Conservation (phyloP, 2,113 vertebrate species). For the Lates calcarifer region DNA sequence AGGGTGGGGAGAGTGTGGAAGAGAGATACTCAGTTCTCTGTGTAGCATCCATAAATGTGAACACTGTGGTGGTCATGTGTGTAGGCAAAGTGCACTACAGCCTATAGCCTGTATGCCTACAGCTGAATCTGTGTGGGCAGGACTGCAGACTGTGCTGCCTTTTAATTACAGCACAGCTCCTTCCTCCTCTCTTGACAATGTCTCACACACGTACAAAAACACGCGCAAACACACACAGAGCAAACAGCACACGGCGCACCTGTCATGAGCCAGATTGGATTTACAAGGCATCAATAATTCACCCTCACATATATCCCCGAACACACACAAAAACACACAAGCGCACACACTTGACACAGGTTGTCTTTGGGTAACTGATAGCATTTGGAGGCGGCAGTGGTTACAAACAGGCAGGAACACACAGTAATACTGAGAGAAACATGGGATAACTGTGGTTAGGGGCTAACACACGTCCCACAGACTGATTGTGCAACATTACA, state of each 20-base stretch:
- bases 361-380: conserved; percentile 45
- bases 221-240: conserved; percentile 30
- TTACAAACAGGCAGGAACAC: conserved; percentile 21
- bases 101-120: conserved; percentile 22
- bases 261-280: conserved; percentile 78
- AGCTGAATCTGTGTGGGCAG: conserved; percentile 60
- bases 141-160: conserved; percentile 62
- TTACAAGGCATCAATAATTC: conserved; percentile 81
- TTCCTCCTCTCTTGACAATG: conserved; percentile 50
- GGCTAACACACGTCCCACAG: background rate
- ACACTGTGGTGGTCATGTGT: conserved; percentile 32
- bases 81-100: conserved; percentile 20
- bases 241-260: conserved; percentile 63
- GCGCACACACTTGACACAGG: conserved; percentile 29
- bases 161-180: conserved; percentile 74
- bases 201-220: conserved; percentile 29
- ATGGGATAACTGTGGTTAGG: conserved; percentile 18
- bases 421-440: background rate
- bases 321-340: conserved; percentile 42
- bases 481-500: conserved; percentile 40
- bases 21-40: background rate
- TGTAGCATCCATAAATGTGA: conserved; percentile 14
- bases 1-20: background rate
- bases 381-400: conserved; percentile 24
- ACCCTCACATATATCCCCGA: conserved; percentile 51